A percentile compares a stretch with the other conserved stretches of the same genome.
Conservation (phyloP, 1,140 invertebrate species). For the Bilobella aurantiaca region DNA sequence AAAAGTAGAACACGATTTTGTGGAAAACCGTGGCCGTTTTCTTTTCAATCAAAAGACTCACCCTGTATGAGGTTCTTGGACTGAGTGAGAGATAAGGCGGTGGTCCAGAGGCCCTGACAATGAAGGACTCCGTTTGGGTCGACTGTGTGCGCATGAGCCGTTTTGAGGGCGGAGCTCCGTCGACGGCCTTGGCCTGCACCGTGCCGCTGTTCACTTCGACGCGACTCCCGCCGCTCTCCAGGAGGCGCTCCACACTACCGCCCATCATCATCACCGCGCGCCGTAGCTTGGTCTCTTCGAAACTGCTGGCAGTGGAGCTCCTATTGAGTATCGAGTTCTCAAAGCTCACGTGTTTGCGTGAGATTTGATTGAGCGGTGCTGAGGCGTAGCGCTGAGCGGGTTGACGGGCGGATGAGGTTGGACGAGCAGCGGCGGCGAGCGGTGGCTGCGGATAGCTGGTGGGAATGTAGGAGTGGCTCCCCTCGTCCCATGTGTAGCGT, state of each 20-base stretch:
- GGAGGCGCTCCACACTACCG: background rate
- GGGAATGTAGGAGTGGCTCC: conserved; percentile 28
- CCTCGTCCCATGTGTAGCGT: conserved; percentile 31
- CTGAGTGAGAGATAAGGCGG: conserved; percentile 65
- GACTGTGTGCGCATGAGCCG: conserved; percentile 76
- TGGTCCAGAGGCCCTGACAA: conserved; percentile 38
- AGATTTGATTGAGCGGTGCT: conserved; percentile 4
- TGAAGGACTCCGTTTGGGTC: conserved; percentile 69
- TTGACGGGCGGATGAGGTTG: conserved; percentile 12
- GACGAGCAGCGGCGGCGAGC: background rate
- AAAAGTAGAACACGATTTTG: background rate
- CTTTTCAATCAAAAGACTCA: conserved; percentile 36
- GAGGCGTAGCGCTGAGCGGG: conserved; percentile 36
- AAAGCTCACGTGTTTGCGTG: conserved; percentile 74
- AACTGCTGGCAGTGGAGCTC: conserved; percentile 21
- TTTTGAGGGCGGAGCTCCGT: background rate
- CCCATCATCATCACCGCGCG: background rate
- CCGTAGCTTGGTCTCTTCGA: background rate
- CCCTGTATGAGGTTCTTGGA: conserved; percentile 54
- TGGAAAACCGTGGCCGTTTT: background rate
- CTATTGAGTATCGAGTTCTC: conserved; percentile 43
- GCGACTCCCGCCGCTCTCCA: background rate
- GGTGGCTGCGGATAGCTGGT: conserved; percentile 16
- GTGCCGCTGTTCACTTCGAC: background rate
- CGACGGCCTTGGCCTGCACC: background rate